These are phyloP conservation scores for Sinotaia quadrata DNA, from an alignment of 2,888 invertebrate genomes.

Conservation along the genomic window DNA sequence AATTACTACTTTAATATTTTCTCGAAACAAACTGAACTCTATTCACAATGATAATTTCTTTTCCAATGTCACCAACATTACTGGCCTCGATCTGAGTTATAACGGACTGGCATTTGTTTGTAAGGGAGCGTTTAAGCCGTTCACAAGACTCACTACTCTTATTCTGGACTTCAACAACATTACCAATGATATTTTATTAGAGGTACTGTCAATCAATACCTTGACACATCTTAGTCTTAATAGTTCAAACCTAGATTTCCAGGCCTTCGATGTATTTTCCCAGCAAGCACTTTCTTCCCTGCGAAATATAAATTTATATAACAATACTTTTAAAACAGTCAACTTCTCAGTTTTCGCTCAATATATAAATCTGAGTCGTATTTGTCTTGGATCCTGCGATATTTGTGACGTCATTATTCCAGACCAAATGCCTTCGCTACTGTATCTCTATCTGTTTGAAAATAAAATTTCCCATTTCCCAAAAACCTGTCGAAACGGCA, in stretches of 20 bases:
- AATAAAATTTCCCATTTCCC: conserved; percentile 22
- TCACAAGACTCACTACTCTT: neutral
- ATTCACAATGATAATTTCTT: conserved; percentile 4
- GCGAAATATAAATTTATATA: conserved; percentile 10
- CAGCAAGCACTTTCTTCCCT: neutral
- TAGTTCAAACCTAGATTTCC: neutral
- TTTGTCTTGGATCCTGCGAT: conserved; percentile 9
- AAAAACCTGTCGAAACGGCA: too few relatives aligned
- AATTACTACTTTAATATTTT: neutral
- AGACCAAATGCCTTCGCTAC: neutral
- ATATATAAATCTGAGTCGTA: conserved; percentile 11
- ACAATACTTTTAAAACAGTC: conserved; percentile 9
- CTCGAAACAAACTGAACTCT: conserved; percentile 16
- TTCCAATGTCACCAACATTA: neutral
- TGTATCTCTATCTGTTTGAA: conserved; percentile 8
- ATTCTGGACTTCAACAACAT: neutral
- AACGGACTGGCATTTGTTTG: conserved; percentile 10
- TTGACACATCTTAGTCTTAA: conserved; percentile 13
- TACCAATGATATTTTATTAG: neutral
- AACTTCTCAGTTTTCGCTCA: conserved; percentile 11
- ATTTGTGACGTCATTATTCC: neutral
- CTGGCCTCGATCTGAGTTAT: neutral
- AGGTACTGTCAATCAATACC: conserved; percentile 1
- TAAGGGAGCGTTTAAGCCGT: neutral
- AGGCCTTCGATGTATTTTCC: conserved; percentile 9